phyloP scores from a whole-genome alignment of 2,113 vertebrate genomes.

The Poeciliopsis retropinna region DNA sequence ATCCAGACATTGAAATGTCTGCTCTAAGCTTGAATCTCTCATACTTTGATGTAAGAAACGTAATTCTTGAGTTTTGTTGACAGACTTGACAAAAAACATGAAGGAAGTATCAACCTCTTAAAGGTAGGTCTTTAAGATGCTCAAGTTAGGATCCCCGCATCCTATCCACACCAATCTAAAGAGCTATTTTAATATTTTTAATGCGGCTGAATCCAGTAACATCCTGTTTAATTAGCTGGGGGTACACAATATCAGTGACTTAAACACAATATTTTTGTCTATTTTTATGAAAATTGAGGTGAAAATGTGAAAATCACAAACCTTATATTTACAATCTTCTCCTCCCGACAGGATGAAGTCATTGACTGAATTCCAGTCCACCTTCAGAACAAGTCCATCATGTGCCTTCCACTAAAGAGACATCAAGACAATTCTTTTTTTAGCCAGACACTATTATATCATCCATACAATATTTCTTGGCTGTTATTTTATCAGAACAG shows the following conservation, averaged over 20 bases:
- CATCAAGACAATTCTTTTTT: slow-evolving; percentile 16
- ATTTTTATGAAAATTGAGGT: neutral
- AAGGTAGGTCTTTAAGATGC: neutral
- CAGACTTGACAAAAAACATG: neutral
- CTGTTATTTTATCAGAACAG: neutral
- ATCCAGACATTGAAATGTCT: neutral
- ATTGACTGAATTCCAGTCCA: slow-evolving; percentile 97
- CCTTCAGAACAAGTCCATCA: slow-evolving; percentile 92
- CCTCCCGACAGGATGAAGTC: slow-evolving; percentile 93
- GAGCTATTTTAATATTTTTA: neutral
- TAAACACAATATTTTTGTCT: too few relatives aligned
- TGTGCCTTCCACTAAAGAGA: slow-evolving; percentile 93
- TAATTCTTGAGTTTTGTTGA: neutral
- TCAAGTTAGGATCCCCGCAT: neutral
- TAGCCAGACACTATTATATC: neutral
- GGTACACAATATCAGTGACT: neutral
- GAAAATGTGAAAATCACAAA: slow-evolving; percentile 45
- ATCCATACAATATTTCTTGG: neutral
- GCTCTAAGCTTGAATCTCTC: neutral
- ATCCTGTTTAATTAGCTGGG: neutral
- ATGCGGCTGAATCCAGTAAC: neutral
- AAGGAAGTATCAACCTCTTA: neutral
- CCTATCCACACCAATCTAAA: too few relatives aligned
- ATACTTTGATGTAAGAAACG: neutral
- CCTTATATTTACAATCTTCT: slow-evolving; percentile 99